A percentile compares a stretch with the other conserved stretches of the same genome.
These are phyloP conservation scores for Caenorhabditis afra DNA, from an alignment of 2,888 invertebrate genomes.

Conservation along the genomic window DNA sequence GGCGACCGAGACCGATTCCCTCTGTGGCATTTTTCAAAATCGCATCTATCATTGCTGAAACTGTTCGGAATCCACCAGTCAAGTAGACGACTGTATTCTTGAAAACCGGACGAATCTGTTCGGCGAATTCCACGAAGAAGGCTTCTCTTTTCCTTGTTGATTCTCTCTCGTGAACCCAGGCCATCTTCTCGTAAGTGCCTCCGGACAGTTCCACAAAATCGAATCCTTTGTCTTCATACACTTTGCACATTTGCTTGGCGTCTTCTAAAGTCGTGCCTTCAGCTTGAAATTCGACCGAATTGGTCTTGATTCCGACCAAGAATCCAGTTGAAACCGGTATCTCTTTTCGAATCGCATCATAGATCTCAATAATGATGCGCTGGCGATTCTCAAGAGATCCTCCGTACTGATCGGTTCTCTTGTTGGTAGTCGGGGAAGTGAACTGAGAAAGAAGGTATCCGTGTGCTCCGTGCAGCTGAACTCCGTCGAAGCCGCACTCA, in stretches of 20 bases:
- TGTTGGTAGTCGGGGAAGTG: conserved; percentile 73
- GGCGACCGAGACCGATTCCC: conserved; percentile 69
- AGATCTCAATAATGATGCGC: conserved; percentile 72
- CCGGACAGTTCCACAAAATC: conserved; percentile 75
- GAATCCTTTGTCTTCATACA: conserved; percentile 56
- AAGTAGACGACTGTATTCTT: conserved; percentile 62
- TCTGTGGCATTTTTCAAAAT: conserved; percentile 62
- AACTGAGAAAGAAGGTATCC: conserved; percentile 75
- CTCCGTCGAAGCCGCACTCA: conserved; percentile 71
- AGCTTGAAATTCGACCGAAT: conserved; percentile 74
- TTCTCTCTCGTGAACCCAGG: conserved; percentile 57
- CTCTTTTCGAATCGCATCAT: conserved; percentile 64
- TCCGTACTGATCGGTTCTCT: conserved; percentile 73
- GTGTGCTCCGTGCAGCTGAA: conserved; percentile 74
- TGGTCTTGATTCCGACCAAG: conserved; percentile 73
- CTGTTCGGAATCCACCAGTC: conserved; percentile 74
- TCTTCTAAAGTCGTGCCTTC: conserved; percentile 68
- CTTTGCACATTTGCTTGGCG: conserved; percentile 63
- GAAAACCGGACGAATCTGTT: conserved; percentile 58
- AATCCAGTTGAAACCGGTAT: conserved; percentile 68
- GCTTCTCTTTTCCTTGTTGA: conserved; percentile 69
- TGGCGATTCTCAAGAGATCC: conserved; percentile 68
- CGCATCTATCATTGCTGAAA: conserved; percentile 67
- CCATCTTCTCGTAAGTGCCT: conserved; percentile 68
- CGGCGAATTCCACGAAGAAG: conserved; percentile 71